Conservation (phyloP, 2,797 vertebrate species). For the Gallinago nigripennis region DNA sequence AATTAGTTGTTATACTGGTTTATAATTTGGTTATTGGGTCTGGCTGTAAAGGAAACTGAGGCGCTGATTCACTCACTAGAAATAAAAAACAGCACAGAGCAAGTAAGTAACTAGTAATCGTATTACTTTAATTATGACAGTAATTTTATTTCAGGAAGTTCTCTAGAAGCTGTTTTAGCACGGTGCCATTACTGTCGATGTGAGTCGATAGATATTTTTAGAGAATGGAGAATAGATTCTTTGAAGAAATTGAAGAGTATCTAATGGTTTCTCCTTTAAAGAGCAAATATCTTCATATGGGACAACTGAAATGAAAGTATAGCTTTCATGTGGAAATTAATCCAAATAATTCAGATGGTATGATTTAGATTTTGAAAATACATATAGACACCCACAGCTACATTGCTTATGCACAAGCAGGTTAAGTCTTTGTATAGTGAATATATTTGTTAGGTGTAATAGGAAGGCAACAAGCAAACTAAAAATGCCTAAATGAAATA, state of each 20-base stretch:
- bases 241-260: not conserved
- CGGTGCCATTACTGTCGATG: not conserved
- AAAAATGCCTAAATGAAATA: slow-evolving; percentile 6
- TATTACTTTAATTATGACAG: not conserved
- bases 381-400: not conserved
- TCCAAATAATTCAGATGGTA: not conserved
- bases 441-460: not conserved
- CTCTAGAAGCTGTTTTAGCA: not conserved
- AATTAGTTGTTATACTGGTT: not conserved
- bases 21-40: not conserved
- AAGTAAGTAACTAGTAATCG: not conserved
- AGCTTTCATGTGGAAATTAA: not conserved
- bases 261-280: not conserved
- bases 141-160: not conserved
- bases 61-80: not conserved
- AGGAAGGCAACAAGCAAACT: not conserved
- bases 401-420: not conserved
- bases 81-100: not conserved
- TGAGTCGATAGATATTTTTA: not conserved
- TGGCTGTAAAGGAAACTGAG: not conserved
- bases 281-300: not conserved
- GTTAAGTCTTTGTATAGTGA: not conserved
- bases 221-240: not conserved
- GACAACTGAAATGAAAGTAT: not conserved
- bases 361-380: not conserved